Base-by-base conservation (phyloP, 2,888 invertebrate genomes). In the Antheraea yamamai region DNA sequence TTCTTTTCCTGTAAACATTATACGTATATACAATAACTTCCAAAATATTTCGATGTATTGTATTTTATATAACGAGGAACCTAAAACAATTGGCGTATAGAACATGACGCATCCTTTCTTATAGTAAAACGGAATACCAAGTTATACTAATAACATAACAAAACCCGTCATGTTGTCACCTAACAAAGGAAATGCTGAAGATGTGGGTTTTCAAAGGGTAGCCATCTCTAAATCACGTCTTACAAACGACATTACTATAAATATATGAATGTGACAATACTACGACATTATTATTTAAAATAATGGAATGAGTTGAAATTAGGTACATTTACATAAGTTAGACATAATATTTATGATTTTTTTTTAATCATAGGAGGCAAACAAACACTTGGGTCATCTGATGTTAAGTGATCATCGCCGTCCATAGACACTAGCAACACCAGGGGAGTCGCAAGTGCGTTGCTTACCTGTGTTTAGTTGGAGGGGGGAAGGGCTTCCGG, bases 191-290 rank as follows among this genome's bases (percentile, higher is more conserved):
- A 71, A 23, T 4, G 35, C 26, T 58, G 71, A 58, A 71, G 74
- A 71, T 20, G 58, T 58, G 58, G 74, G 74, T 61, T 39, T 71
- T 71, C 58, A 72, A 74, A 72, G 74, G 61, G 26, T 26, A 72
- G 61, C 61, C 74, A 72, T 74, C 71, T 61, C 71, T 61, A 26
- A 55, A 58, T 61, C 70, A 74, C 58, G 61, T 72, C 18, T 10
- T 61, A 61, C 61, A 61, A 74, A 14, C 16, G 4, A 61, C 20
- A 61, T 61, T n/a, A 2, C 10, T 23, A 61, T n/a, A 39, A 39
- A 10, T 61, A 23, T 61, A n/a, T 61, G n/a, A 30, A 30, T 66
- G 18, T 66, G 30, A 30, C 26, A 64, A 30, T 66, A 66, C 16
- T 66, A 30, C 30, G 4, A 26, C 12, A 39, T 39, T 14, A 26